These are phyloP conservation scores for Lithosia quadra DNA, from an alignment of 2,888 invertebrate species.

Conservation along the genomic window DNA sequence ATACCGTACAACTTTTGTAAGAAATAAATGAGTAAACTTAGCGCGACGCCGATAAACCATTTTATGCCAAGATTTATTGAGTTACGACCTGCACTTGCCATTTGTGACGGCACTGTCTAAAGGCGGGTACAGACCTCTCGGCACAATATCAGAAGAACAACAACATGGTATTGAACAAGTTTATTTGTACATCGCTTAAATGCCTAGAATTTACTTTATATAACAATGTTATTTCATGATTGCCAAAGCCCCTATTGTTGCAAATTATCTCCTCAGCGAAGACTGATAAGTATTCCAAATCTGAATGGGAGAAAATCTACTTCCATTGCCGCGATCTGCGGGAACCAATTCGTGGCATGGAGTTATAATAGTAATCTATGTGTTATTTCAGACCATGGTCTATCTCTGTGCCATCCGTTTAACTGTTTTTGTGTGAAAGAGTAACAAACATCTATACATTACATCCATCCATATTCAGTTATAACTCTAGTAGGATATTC, in stretches of 20 bases:
- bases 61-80: conserved; percentile 30
- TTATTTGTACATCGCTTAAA: background rate
- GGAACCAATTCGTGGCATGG: too few relatives aligned
- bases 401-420: too few relatives aligned
- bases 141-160: background rate
- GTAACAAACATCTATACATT: too few relatives aligned
- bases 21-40: conserved; percentile 2
- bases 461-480: too few relatives aligned
- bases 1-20: background rate
- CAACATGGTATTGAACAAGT: background rate
- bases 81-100: conserved; percentile 19
- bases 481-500: too few relatives aligned
- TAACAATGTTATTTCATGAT: background rate
- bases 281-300: too few relatives aligned
- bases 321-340: too few relatives aligned
- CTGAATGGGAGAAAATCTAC: too few relatives aligned
- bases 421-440: too few relatives aligned
- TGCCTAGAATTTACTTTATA: background rate
- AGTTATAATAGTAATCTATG: too few relatives aligned
- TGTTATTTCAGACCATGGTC: too few relatives aligned
- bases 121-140: background rate
- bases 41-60: conserved; percentile 21
- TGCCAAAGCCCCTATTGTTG: background rate
- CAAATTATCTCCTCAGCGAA: background rate
- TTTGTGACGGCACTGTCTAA: background rate